phyloP scores from a whole-genome alignment of 2,888 invertebrate genomes.

The Tetrapedia diversipes region DNA sequence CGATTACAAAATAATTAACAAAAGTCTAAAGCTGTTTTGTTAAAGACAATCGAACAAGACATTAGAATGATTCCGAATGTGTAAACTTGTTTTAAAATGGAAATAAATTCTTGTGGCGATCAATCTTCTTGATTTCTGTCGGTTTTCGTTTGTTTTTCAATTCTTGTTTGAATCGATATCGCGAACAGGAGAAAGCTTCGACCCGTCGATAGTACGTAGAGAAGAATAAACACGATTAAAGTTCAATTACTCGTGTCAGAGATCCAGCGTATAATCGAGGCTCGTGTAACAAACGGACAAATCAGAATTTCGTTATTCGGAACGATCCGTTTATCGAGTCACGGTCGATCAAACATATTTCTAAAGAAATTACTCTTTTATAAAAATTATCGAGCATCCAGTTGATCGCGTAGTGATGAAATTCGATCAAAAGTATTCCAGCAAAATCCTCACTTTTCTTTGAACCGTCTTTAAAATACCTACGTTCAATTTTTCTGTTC shows the following conservation, averaged over 20 bases:
- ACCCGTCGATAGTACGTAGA: neutral
- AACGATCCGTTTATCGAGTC: slow-evolving; percentile 39
- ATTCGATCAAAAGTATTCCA: neutral
- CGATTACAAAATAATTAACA: no score
- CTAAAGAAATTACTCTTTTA: neutral
- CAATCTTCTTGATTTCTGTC: neutral
- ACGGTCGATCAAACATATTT: neutral
- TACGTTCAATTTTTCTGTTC: neutral
- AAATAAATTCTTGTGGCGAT: slow-evolving; percentile 5
- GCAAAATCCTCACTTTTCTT: no score
- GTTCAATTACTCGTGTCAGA: slow-evolving; percentile 25
- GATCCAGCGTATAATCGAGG: slow-evolving; percentile 21
- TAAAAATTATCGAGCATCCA: neutral
- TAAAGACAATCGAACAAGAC: neutral
- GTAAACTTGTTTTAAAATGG: neutral
- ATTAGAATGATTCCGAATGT: neutral
- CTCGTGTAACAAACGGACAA: slow-evolving; percentile 22
- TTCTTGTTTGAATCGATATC: neutral
- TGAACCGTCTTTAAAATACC: neutral
- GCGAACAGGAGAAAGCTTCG: neutral
- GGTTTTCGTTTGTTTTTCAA: slow-evolving; percentile 14
- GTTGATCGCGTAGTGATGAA: neutral
- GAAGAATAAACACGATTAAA: neutral
- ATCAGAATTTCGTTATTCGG: slow-evolving; percentile 39
- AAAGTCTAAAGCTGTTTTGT: neutral